Percentiles rank a stretch among this genome's conserved stretches.
Conservation (phyloP, 2,113 vertebrate genomes). For the Oxyura jamaicensis region DNA sequence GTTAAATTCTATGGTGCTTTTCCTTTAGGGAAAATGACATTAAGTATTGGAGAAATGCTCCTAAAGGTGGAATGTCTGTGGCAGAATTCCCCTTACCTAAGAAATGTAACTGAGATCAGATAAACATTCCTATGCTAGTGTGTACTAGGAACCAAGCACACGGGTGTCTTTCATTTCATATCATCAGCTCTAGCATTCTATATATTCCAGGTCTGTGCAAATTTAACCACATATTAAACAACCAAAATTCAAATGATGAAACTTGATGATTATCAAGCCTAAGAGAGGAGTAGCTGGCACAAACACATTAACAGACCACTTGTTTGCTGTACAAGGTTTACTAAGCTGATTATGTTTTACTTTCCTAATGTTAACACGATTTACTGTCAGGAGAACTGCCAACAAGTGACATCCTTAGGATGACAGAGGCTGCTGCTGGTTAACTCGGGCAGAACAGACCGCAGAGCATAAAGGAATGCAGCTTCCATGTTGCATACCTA, state of each 20-base stretch:
- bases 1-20: slow-evolving; percentile 30
- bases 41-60: not conserved
- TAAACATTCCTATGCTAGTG: not conserved
- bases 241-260: not conserved
- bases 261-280: not conserved
- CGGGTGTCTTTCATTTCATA: not conserved
- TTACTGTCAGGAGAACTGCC: not conserved
- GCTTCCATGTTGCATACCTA: not conserved
- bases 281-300: not conserved
- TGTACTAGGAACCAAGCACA: not conserved
- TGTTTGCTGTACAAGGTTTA: not conserved
- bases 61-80: not conserved
- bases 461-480: not conserved
- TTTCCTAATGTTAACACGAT: not conserved
- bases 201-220: not conserved
- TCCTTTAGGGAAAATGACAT: slow-evolving; percentile 26
- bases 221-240: not conserved
- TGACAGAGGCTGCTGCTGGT: not conserved
- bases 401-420: not conserved
- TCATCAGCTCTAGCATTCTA: not conserved
- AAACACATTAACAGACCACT: not conserved
- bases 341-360: not conserved
- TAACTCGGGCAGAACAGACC: slow-evolving; percentile 33
- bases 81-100: not conserved
- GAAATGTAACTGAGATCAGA: not conserved